Percentiles rank a stretch among this genome's conserved stretches.
These are phyloP conservation scores for Atta cephalotes DNA, from an alignment of 1,140 invertebrate species.

Conservation along the genomic window DNA sequence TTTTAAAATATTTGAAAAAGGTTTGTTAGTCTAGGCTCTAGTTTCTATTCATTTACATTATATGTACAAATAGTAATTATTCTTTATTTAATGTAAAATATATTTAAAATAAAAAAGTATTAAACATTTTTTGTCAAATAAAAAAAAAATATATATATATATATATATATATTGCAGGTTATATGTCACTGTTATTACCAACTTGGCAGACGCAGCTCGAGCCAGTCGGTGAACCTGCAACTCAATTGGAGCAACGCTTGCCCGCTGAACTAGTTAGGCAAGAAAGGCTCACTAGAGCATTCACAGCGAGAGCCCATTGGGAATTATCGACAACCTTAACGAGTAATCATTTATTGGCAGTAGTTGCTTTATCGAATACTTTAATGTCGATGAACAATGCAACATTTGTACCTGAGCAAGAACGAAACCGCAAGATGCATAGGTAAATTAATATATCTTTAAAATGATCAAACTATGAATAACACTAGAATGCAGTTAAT, in stretches of 20 bases:
- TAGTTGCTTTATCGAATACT: conserved; percentile 98
- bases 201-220: conserved; percentile 91
- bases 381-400: conserved; percentile 99
- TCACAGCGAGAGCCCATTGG: conserved; percentile 96
- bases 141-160: conserved; percentile 11
- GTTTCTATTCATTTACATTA: not conserved
- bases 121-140: conserved; percentile 13
- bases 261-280: conserved; percentile 91
- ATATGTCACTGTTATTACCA: conserved; percentile 97
- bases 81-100: not conserved
- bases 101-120: conserved; percentile 16
- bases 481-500: not conserved
- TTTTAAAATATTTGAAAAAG: not conserved
- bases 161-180: conserved; percentile 84
- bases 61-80: not conserved
- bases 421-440: conserved; percentile 91
- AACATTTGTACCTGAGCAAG: conserved; percentile 95
- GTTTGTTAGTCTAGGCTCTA: not conserved
- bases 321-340: conserved; percentile 97
- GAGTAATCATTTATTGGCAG: conserved; percentile 97
- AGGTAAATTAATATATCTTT: conserved; percentile 82
- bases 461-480: conserved; percentile 6
- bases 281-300: conserved; percentile 92
- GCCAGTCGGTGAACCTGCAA: conserved; percentile 82
- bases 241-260: conserved; percentile 88